These are phyloP conservation scores for Dicranocentrus wangi DNA, from an alignment of 2,888 invertebrate species.

Conservation along the genomic window DNA sequence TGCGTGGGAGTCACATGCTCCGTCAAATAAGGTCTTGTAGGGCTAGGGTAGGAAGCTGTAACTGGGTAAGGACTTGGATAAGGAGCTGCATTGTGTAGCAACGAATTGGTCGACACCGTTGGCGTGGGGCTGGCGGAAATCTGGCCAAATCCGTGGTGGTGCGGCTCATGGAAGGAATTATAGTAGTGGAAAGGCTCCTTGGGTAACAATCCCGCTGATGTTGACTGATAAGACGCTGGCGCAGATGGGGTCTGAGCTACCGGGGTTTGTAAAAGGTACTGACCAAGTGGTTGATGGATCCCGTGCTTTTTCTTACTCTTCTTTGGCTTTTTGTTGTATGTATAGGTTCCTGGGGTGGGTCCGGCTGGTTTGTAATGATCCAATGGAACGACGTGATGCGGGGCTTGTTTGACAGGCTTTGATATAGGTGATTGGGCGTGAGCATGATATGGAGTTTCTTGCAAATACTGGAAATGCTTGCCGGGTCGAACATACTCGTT, in stretches of 20 bases:
- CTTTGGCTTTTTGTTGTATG: not conserved
- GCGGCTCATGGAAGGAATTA: constrained; percentile 59
- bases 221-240: not conserved
- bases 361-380: constrained; percentile 35
- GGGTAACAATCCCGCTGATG: constrained; percentile 13
- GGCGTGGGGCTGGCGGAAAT: constrained; percentile 36
- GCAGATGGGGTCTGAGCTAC: constrained; percentile 14
- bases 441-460: constrained; percentile 44
- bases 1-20: constrained; percentile 24
- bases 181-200: constrained; percentile 63
- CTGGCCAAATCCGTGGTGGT: constrained; percentile 47
- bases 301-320: constrained; percentile 30
- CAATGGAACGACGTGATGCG: constrained; percentile 24
- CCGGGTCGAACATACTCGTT: constrained; percentile 35
- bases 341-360: constrained; percentile 3
- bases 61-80: constrained; percentile 41
- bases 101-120: constrained; percentile 23
- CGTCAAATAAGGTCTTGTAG: not conserved
- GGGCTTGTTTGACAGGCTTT: constrained; percentile 26
- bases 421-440: constrained; percentile 11
- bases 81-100: constrained; percentile 31
- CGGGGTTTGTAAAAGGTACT: constrained; percentile 41
- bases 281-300: constrained; percentile 40
- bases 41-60: constrained; percentile 14
- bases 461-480: constrained; percentile 53